Evolutionary conservation across 2,888 invertebrate species (phyloP).

Genomic region (Macrosiphum euphorbiae): DNA sequence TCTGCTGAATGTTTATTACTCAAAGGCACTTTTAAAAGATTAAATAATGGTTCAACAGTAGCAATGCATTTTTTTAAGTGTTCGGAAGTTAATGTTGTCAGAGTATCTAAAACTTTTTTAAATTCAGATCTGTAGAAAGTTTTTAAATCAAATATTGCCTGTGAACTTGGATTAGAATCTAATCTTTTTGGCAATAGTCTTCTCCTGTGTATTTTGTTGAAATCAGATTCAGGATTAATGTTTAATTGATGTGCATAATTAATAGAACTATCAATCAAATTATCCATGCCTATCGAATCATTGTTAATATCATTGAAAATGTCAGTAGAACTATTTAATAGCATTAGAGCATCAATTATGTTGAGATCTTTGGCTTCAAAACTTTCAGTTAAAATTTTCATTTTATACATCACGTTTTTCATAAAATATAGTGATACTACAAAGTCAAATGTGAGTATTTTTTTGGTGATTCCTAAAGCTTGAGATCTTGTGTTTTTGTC

Average conservation of each 20-base stretch:
- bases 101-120: not conserved
- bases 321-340: not conserved
- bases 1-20: not conserved
- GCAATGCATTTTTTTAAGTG: not conserved
- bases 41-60: constrained; percentile 14
- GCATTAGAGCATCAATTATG: not conserved
- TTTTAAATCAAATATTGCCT: not conserved
- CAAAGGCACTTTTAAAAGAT: not conserved
- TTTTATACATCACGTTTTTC: constrained; percentile 13
- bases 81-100: not conserved
- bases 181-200: not conserved
- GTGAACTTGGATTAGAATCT: not conserved
- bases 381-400: not conserved
- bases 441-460: constrained; percentile 5
- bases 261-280: not conserved
- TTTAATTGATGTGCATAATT: not conserved
- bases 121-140: not conserved
- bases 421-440: not conserved
- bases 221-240: not conserved
- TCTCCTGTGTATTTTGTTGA: not conserved
- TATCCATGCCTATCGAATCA: not conserved
- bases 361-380: not conserved
- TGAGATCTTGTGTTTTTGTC: constrained; percentile 53
- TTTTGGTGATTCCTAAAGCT: not conserved
- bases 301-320: constrained; percentile 1